Conservation (phyloP, 1,140 invertebrate species). For the Bombus waltoni region DNA sequence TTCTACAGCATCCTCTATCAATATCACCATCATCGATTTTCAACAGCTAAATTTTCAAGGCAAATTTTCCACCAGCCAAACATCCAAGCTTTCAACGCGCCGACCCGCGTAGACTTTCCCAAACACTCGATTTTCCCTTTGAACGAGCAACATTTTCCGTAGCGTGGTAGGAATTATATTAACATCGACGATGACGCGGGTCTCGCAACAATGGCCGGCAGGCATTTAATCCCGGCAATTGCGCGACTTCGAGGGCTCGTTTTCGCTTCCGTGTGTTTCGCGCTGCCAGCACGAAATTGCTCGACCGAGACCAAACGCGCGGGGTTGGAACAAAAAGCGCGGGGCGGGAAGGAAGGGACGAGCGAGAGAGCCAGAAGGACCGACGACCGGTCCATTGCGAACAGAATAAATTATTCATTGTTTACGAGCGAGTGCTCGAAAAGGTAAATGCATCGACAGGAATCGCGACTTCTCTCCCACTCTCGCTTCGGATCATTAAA, state of each 20-base stretch:
- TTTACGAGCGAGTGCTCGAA: constrained; percentile 49
- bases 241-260: constrained; percentile 51
- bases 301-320: constrained; percentile 25
- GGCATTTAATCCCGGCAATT: constrained; percentile 53
- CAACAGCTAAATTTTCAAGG: background rate
- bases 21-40: background rate
- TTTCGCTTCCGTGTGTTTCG: constrained; percentile 42
- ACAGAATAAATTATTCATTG: constrained; percentile 54
- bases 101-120: background rate
- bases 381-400: constrained; percentile 37
- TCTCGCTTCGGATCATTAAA: constrained; percentile 47
- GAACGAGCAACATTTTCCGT: constrained; percentile 8
- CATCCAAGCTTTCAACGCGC: background rate
- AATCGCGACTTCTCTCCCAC: constrained; percentile 36
- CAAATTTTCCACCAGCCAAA: background rate
- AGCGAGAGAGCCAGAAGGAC: background rate
- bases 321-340: constrained; percentile 22
- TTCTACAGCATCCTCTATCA: background rate
- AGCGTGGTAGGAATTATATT: constrained; percentile 35
- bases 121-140: constrained; percentile 35
- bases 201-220: constrained; percentile 36
- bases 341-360: background rate
- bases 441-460: constrained; percentile 50
- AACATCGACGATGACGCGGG: constrained; percentile 38
- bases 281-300: constrained; percentile 21